Base-by-base conservation (phyloP, 2,888 invertebrate species). In the Sclerodermus sp. region DNA sequence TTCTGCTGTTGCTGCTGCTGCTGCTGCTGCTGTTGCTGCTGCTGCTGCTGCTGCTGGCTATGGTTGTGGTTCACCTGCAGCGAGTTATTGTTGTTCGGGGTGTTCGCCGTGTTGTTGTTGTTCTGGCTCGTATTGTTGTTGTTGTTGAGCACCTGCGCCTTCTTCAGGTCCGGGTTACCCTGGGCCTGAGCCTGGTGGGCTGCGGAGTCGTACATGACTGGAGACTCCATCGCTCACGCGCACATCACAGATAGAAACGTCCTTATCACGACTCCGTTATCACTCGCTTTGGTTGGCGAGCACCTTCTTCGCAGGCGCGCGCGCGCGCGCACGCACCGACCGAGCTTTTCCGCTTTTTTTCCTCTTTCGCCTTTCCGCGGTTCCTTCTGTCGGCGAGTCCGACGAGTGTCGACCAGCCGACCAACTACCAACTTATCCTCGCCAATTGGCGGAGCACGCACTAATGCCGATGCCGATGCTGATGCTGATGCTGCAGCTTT, bases 151-250 rank as follows among this genome's bases (percentile, higher is more conserved):
- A 82, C 79, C 57, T 79, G 80, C 58, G 81, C 78, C 65, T 85
- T 85, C 60, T 86, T 86, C 59, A 86, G 82, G 67, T 85, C 84
- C 70, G 82, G 82, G 53, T 78, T 79, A 39, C 76, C 76, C 79
- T 71, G 80, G 55, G 59, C 66, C 65, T 75, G 74, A 50, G 70
- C 73, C 68, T 79, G 79, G 55, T 79, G 78, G 64, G 74, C 83
- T 76, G 86, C 83, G 76, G 84, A 84, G 79, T 91, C 91, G 83
- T 91, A 91, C 89, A 91, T 90, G 81, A 90, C 90, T 63, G 91
- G 90, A 72, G 90, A 90, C 82, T 90, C 90, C 90, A 90, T 90
- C 53, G 57, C 61, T 70, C 71, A 75, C 70, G 66, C 61, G 64
- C 68, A 62, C 74, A 74, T 74, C 70, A 74, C 75, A 70, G 47